phyloP scores from a whole-genome alignment of 2,888 invertebrate genomes.

The Euspilapteryx auroguttella region DNA sequence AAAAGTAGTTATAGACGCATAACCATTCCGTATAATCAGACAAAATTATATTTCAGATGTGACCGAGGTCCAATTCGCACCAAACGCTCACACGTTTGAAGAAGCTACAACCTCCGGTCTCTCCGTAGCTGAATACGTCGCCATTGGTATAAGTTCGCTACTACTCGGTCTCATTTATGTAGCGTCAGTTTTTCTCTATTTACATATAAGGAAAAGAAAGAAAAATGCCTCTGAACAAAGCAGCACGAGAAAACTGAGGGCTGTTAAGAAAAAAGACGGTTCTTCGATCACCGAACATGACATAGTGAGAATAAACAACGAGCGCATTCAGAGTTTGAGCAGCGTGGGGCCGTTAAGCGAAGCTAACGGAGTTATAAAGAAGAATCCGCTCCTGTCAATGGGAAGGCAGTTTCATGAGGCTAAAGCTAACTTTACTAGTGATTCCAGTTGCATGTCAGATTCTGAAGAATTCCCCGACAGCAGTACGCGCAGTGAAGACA shows the following conservation, averaged over 20 bases:
- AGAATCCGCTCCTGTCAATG: conserved; percentile 69
- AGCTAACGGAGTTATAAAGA: conserved; percentile 75
- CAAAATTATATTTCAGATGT: conserved; percentile 77
- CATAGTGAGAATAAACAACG: conserved; percentile 45
- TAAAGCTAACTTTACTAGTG: conserved; percentile 29
- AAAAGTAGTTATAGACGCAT: too few relatives aligned
- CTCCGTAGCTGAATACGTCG: conserved; percentile 76
- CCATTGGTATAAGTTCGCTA: conserved; percentile 80
- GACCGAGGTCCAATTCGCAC: conserved; percentile 77
- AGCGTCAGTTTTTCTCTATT: conserved; percentile 80
- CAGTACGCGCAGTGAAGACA: conserved; percentile 29
- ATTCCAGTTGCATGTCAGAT: conserved; percentile 68
- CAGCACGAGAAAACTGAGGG: conserved; percentile 19
- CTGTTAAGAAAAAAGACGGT: conserved; percentile 39
- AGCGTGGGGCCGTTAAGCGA: conserved; percentile 50
- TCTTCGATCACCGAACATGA: conserved; percentile 41
- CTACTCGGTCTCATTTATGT: conserved; percentile 87
- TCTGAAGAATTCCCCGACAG: conserved; percentile 61
- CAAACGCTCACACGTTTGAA: conserved; percentile 63
- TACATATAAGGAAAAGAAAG: conserved; percentile 73
- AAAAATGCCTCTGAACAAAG: conserved; percentile 45
- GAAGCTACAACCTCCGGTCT: conserved; percentile 63
- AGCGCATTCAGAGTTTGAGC: conserved; percentile 30
- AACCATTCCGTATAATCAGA: too few relatives aligned
- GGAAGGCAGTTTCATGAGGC: conserved; percentile 64